These are phyloP conservation scores for Ammodytes marinus DNA, from an alignment of 2,113 vertebrate species.

Conservation along the genomic window DNA sequence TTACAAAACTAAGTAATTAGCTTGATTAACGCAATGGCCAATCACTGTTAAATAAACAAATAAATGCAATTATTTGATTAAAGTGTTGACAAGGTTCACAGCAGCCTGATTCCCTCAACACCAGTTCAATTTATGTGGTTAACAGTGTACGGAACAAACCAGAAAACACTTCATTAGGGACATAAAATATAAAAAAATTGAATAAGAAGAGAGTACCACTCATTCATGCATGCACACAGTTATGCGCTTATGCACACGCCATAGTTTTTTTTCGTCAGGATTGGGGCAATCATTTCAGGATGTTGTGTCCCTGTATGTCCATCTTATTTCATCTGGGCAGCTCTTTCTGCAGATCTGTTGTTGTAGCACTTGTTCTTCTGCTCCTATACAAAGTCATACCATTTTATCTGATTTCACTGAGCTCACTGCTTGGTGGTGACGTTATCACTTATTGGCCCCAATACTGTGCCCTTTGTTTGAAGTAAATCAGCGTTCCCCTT, in stretches of 20 bases:
- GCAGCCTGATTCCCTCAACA: neutral
- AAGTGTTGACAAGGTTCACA: constrained; percentile 15
- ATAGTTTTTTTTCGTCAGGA: too few species aligned
- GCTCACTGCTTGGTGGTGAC: neutral
- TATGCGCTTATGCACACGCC: too few species aligned
- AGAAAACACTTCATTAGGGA: neutral
- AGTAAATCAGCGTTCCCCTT: neutral
- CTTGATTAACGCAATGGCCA: neutral
- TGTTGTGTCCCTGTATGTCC: neutral
- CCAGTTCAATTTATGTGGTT: neutral
- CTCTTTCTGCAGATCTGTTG: neutral
- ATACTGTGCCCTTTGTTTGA: neutral
- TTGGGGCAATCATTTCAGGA: too few species aligned
- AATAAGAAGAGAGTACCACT: neutral
- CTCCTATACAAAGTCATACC: neutral
- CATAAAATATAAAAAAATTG: neutral
- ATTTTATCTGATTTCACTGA: neutral
- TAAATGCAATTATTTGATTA: constrained; percentile 5
- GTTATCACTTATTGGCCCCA: neutral
- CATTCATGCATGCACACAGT: too few species aligned
- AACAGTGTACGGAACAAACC: neutral
- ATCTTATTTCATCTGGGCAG: neutral
- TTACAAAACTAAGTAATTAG: neutral
- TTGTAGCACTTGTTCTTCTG: neutral
- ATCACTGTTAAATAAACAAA: constrained; percentile 18